Evolutionary conservation across 2,888 invertebrate genomes (phyloP), one percentile per base, ranked within the genome.

Genomic region (Tachina grossa): DNA sequence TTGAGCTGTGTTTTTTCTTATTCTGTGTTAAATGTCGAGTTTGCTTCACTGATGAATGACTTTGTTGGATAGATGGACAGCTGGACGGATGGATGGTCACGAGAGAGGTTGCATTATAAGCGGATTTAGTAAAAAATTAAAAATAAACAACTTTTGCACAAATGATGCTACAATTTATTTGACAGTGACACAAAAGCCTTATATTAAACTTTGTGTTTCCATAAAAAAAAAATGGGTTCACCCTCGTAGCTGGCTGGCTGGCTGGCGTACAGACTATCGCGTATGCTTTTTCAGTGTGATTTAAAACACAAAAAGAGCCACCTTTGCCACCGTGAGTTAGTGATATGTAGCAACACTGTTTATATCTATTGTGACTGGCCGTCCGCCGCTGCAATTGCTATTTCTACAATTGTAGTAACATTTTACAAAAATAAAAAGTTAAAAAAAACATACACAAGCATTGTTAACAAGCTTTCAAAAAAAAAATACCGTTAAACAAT

Each of bases 11-110:
- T 51, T 66, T 41, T 13, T 51, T 53, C 14, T 45, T 78, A 2
- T 19, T 49, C 14, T 76, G 61, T 82, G 75, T 75, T 77, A 77
- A 75, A 83, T 83, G 83, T 78, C 72, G 72, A 78, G 77, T 83
- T 78, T 83, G 83, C 72, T 83, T 83, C 77, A 83, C 83, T 83
- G 83, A 77, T 78, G 77, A 78, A 59, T 78, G 83, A 83, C 77
- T 83, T 83, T 72, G 77, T 78, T 78, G 66, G 72, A 75, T 68
- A 19, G 74, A 83, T 77, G 77, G 65, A 71, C 61, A 65, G 53
- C 16, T 83, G 71, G 14, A 55, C 51, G 45, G 77, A 59, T 75
- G 43, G 39, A 16, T 59, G 75, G 11, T 39, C 43, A 39, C 72
- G 59, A 72, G 72, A 49, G 45, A 31, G 45, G 22, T 47, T 11